A percentile compares a stretch with the other conserved stretches of the same genome.
These are phyloP conservation scores for Volucella inflata DNA, from an alignment of 2,888 invertebrate species.

Conservation along the genomic window DNA sequence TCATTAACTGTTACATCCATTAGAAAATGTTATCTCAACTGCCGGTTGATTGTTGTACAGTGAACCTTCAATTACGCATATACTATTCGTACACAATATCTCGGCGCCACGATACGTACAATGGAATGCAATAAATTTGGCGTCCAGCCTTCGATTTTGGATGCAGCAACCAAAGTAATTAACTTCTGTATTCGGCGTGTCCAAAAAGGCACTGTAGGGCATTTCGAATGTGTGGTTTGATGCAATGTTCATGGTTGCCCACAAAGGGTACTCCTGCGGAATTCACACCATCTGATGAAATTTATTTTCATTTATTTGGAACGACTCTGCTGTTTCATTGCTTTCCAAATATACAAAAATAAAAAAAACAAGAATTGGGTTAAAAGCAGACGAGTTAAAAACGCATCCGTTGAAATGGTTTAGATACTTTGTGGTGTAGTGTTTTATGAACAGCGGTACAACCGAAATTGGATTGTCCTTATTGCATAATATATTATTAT, in stretches of 20 bases:
- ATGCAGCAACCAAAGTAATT: constrained; percentile 68
- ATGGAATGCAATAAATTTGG: constrained; percentile 64
- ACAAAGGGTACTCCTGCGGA: constrained; percentile 62
- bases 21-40: constrained; percentile 46
- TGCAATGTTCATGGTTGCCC: constrained; percentile 62
- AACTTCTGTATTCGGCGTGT: constrained; percentile 58
- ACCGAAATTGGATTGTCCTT: background rate
- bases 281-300: constrained; percentile 66
- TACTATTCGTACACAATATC: background rate
- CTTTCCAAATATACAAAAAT: background rate
- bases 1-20: constrained; percentile 54
- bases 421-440: background rate
- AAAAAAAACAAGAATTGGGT: background rate
- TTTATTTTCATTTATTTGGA: constrained; percentile 46
- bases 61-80: constrained; percentile 21
- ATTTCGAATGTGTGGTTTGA: constrained; percentile 62
- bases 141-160: constrained; percentile 65
- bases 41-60: background rate
- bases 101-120: constrained; percentile 19
- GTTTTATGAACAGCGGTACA: background rate
- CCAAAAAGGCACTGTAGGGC: constrained; percentile 38
- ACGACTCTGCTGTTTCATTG: background rate
- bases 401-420: constrained; percentile 21
- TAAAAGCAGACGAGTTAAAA: constrained; percentile 25
- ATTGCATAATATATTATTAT: constrained; percentile 10